Conservation (phyloP, 2,797 vertebrate genomes). For the Sus cebifrons region DNA sequence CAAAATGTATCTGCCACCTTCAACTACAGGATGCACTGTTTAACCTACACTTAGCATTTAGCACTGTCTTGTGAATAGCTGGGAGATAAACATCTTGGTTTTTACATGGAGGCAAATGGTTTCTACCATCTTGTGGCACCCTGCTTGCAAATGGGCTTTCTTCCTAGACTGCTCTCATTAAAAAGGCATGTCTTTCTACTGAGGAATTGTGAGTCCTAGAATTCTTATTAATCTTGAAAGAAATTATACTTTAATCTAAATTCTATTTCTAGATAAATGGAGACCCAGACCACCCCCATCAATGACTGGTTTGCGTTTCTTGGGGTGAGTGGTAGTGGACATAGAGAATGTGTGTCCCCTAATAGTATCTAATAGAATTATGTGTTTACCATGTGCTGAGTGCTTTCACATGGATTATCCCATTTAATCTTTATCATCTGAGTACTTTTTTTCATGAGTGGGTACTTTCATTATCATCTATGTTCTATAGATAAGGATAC, state of each 20-base stretch:
- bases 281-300: background rate
- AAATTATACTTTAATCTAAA: background rate
- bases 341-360: background rate
- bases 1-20: background rate
- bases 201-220: slow-evolving; percentile 33
- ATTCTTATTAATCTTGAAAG: slow-evolving; percentile 39
- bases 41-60: background rate
- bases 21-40: background rate
- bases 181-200: background rate
- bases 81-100: slow-evolving; percentile 44
- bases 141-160: background rate
- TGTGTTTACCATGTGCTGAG: background rate
- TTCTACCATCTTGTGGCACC: background rate
- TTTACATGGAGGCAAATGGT: background rate
- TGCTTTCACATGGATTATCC: background rate
- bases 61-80: background rate
- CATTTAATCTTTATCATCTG: background rate
- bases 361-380: background rate
- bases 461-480: background rate
- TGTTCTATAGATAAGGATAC: background rate
- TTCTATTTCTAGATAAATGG: slow-evolving; percentile 41
- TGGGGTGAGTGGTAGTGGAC: too few relatives aligned
- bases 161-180: slow-evolving; percentile 27
- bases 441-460: background rate
- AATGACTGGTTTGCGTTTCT: background rate